phyloP scores from a whole-genome alignment of 2,797 vertebrate genomes.

The Pipistrellus pygmaeus region DNA sequence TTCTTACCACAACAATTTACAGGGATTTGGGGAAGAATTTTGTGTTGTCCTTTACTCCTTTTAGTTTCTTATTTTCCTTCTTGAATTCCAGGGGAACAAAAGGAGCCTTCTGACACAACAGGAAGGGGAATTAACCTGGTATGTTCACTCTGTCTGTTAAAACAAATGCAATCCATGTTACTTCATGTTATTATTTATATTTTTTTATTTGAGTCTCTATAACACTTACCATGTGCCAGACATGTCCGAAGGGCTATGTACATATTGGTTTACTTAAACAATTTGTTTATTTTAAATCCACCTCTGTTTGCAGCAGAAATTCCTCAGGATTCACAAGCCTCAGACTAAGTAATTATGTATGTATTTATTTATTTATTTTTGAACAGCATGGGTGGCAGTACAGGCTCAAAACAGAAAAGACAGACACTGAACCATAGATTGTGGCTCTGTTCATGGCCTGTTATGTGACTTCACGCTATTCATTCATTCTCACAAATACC shows the following conservation, averaged over 20 bases:
- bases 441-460: neutral
- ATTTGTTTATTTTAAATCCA: neutral
- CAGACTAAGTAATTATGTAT: neutral
- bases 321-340: neutral
- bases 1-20: neutral
- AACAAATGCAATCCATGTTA: neutral
- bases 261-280: neutral
- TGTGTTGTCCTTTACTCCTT: slow-evolving; percentile 20
- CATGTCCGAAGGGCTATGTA: neutral
- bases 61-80: slow-evolving; percentile 42
- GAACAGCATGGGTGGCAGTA: neutral
- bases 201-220: neutral
- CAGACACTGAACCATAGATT: neutral
- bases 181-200: neutral
- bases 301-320: neutral
- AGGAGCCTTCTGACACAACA: slow-evolving; percentile 51
- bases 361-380: neutral
- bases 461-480: slow-evolving; percentile 4
- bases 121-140: slow-evolving; percentile 60
- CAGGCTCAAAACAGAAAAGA: neutral
- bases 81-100: slow-evolving; percentile 67
- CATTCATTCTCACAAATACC: neutral
- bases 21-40: neutral
- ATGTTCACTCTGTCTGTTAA: slow-evolving; percentile 44
- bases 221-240: neutral